These are phyloP conservation scores for Gymnorhina tibicen DNA, from an alignment of 2,113 vertebrate genomes.

Conservation along the genomic window DNA sequence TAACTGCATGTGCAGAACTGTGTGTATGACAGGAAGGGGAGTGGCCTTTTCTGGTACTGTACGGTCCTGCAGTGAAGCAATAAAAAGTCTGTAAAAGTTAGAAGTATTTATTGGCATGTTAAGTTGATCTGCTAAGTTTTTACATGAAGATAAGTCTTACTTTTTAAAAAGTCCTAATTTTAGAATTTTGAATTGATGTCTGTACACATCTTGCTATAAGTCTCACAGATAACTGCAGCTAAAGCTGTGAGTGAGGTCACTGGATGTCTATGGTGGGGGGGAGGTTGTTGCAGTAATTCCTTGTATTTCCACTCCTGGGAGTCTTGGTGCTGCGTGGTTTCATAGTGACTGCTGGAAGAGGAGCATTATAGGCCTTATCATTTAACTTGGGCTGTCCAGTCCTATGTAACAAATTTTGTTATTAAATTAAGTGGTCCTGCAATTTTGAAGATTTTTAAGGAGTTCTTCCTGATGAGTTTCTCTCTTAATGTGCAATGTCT, in stretches of 20 bases:
- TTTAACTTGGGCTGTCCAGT: not conserved
- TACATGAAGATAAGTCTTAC: not conserved
- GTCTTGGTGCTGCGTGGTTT: not conserved
- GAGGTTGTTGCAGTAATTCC: not conserved
- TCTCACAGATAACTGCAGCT: not conserved
- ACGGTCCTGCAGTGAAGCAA: not conserved
- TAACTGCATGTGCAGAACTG: not conserved
- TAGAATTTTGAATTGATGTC: not conserved
- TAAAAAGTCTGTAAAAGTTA: not conserved
- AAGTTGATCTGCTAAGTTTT: not conserved
- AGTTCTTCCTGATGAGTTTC: not conserved
- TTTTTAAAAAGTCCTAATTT: rapidly evolving
- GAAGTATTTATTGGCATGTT: not conserved
- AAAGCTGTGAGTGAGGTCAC: not conserved
- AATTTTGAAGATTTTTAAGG: not conserved
- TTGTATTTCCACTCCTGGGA: not conserved
- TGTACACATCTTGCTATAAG: not conserved
- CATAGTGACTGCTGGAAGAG: not conserved
- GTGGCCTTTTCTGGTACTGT: not conserved
- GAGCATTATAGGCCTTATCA: not conserved
- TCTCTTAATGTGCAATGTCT: not conserved
- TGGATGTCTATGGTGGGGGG: not conserved
- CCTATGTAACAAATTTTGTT: not conserved
- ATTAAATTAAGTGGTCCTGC: not conserved
- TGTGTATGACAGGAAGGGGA: not conserved